Base-by-base conservation (phyloP, 1,140 invertebrate species). In the Bombus confusus region DNA sequence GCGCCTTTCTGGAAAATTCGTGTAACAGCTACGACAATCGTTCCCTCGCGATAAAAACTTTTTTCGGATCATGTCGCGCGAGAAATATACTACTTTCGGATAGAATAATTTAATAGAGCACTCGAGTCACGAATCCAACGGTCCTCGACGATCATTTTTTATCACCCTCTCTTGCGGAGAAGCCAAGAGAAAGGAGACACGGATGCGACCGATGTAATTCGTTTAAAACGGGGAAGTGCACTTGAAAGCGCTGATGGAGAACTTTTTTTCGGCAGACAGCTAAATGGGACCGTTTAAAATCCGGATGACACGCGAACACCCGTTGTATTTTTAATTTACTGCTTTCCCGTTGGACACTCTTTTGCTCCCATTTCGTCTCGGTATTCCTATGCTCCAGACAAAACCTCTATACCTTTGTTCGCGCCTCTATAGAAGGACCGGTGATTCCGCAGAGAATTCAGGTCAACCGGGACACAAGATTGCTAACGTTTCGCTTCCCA, bases 261-360 rank as follows among this genome's bases (percentile, higher is more conserved):
- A 83, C 28, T 78, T 83, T 83, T 78, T 83, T 31, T 39, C 62
- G n/a, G 6, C 64, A 43, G 31, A 37, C 25, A 64, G 41, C 34
- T 47, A 41, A 69, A 72, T 71, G 64, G 43, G 31, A 59, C 25
- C 64, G 43, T 79, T 77, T 78, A 43, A 84, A 79, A 79, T 71
- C 47, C n/a, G 37, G 31, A 64, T 66, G 43, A 69, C 34, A 43
- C 22, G 34, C 74, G 43, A 80, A 66, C 31, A 13, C 43, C 22
- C 31, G 81, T 64, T 77, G 43, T 68, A 69, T 83, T 77, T 83
- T 77, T 83, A 83, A 77, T 77, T 77, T 77, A 83, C 43, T 43
- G 28, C 59, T 68, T 77, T 47, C 75, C 28, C 12, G 59, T 47
- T 37, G 72, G 34, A 75, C 72, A 41, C 41, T 37, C 73, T 43